Evolutionary conservation across 2,888 invertebrate species (phyloP), one percentile per base, ranked within the genome.

Genomic region (Fragum fragum): DNA sequence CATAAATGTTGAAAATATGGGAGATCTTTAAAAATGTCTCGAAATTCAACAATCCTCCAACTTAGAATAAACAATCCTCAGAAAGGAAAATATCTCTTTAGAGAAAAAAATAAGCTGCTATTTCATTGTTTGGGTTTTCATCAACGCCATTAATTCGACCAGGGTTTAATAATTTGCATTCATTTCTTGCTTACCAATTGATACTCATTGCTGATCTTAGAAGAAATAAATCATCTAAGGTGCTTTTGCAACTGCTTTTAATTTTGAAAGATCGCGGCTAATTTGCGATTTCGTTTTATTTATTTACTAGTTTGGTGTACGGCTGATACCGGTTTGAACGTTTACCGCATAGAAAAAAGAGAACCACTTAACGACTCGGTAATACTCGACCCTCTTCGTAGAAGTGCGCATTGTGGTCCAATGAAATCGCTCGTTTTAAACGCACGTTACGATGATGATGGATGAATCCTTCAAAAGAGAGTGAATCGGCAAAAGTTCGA

Each of bases 281-380:
- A 36, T 36, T 53, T 53, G n/a, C 3, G 14, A 21, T 53, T 21
- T 23, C 6, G 53, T 53, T 53, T 53, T 23, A 23, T 53, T 53
- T 53, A 53, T 53, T 53, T 53, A 53, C 53, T 53, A 53, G 23
- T 23, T 53, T 53, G 53, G 53, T 53, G n/a, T 53, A 16, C n/a
- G 53, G n/a, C 23, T 53, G 23, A 9, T 53, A 53, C 53, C n/a
- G 23, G 53, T 53, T 21, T 53, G 53, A 53, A n/a, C 53, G 21
- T 53, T 53, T n/a, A 53, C n/a, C 53, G n/a, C 11, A 53, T 53
- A 53, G 53, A 53, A 53, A 53, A 21, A 53, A 53, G n/a, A n/a
- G 53, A 53, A 53, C 53, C 53, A 53, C 53, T 53, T n/a, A 14
- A 9, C 53, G 53, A n/a, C 23, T 53, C 53, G 53, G 53, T 3